Base-by-base conservation (phyloP, 2,113 vertebrate genomes). In the Paradisaea rubra region DNA sequence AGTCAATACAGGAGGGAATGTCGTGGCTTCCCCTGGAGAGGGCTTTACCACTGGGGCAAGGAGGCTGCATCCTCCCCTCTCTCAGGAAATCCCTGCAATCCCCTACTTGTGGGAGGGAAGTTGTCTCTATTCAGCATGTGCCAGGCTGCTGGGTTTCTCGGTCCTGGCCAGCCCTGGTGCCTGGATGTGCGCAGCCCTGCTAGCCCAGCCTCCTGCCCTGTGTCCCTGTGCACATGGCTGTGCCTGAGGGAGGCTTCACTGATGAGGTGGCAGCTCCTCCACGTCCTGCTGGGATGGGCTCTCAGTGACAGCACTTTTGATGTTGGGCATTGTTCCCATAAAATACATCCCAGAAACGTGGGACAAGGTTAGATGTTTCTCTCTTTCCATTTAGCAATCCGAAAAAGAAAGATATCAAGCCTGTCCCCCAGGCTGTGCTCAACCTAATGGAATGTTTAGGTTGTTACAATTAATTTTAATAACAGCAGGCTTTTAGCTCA, bases 241-340 rank as follows among this genome's bases (percentile, higher is more conserved):
- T 47, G 50, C 22, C 61, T 25, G 17, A 8, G 6, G 45, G 6
- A 45, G 20, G 20, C 9, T 68, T 22, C 44, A 10, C 27, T 1
- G 0, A 27, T 0, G 8, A 31, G 41, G 13, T 9, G 0, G 69
- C 44, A 50, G 47, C 6, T 91, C 37, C 56, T 74, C 30, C 4
- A 2, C 18, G 20, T 31, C 16, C 0, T 14, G 17, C 45, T 72
- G n/a, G 28, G 42, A 61, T 0, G 0, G 49, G 12, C 3, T 50
- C 18, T 44, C 37, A 37, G 33, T 0, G 2, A 60, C 31, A 56
- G 6, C 15, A 21, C 8, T 41, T 73, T 20, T 0, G 0, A 10
- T 42, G 39, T 3, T 0, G 1, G 50, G 18, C 28, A 47, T 60
- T 3, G 0, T 41, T 82, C 15, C 13, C 28, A 6, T 22, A 47